phyloP scores from a whole-genome alignment of 2,888 invertebrate genomes.

The Escarpia spicata region DNA sequence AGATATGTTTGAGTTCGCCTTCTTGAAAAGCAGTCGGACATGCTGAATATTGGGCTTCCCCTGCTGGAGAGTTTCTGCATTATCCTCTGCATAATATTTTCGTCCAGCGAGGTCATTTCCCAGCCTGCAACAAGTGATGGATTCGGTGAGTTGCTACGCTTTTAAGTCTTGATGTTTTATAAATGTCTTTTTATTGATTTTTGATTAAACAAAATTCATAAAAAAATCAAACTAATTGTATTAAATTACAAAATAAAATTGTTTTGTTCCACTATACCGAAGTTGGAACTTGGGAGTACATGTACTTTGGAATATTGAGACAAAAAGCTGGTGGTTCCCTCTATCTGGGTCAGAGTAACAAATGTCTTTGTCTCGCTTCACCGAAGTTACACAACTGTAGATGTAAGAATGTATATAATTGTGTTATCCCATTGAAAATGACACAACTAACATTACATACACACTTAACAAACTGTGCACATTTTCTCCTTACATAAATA shows the following conservation, averaged over 20 bases:
- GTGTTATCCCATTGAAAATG: too few relatives aligned
- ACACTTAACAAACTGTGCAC: background rate
- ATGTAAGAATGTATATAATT: too few relatives aligned
- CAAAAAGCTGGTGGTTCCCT: too few relatives aligned
- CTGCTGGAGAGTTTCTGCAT: background rate
- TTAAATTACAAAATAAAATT: too few relatives aligned
- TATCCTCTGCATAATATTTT: background rate
- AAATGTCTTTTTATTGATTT: background rate
- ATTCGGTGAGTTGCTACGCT: background rate
- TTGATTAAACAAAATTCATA: background rate
- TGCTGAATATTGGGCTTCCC: background rate
- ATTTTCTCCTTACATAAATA: background rate
- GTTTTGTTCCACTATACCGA: too few relatives aligned
- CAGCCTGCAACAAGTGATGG: background rate
- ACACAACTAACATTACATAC: too few relatives aligned
- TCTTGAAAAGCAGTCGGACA: constrained; percentile 6
- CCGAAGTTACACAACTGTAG: too few relatives aligned
- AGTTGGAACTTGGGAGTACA: too few relatives aligned
- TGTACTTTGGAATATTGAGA: too few relatives aligned
- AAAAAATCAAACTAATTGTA: too few relatives aligned
- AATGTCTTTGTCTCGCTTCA: too few relatives aligned
- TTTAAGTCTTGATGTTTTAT: background rate
- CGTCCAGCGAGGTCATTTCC: background rate
- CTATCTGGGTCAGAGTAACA: too few relatives aligned
- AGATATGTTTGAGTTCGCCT: background rate